Conservation (phyloP, 2,888 invertebrate species). For the Brachypalpus laphriformis region DNA sequence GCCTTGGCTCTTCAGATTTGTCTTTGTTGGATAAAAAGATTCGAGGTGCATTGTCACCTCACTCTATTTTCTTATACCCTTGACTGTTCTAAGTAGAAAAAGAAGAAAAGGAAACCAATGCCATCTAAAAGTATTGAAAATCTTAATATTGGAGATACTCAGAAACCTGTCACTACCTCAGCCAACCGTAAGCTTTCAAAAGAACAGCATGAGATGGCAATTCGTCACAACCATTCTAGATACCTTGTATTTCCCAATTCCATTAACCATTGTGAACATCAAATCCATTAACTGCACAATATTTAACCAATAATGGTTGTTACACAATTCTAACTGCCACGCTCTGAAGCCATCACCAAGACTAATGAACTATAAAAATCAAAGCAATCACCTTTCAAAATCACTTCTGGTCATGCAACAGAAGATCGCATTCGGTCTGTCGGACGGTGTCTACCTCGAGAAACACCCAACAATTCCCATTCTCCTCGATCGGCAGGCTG, state of each 20-base stretch:
- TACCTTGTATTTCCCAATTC: background rate
- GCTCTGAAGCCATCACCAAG: conserved; percentile 46
- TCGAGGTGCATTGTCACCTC: no score
- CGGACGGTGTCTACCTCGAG: conserved; percentile 5
- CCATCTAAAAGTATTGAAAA: no score
- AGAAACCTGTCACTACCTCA: background rate
- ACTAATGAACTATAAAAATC: conserved; percentile 66
- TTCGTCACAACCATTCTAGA: background rate
- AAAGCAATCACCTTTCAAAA: conserved; percentile 66
- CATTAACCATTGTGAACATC: background rate
- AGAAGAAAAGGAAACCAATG: no score
- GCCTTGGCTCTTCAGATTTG: no score
- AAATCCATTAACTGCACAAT: conserved; percentile 25
- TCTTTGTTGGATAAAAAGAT: no score
- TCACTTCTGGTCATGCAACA: conserved; percentile 70
- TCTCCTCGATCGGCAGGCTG: conserved; percentile 30
- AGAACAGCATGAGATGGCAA: background rate
- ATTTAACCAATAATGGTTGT: conserved; percentile 1
- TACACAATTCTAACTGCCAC: conserved; percentile 6
- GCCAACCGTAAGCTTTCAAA: background rate
- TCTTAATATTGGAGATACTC: no score
- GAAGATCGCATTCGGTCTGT: conserved; percentile 53
- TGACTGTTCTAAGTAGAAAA: no score
- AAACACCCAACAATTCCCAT: conserved; percentile 55
- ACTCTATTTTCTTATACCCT: no score